phyloP scores from a whole-genome alignment of 2,797 vertebrate species.

The Graptemys geographica region DNA sequence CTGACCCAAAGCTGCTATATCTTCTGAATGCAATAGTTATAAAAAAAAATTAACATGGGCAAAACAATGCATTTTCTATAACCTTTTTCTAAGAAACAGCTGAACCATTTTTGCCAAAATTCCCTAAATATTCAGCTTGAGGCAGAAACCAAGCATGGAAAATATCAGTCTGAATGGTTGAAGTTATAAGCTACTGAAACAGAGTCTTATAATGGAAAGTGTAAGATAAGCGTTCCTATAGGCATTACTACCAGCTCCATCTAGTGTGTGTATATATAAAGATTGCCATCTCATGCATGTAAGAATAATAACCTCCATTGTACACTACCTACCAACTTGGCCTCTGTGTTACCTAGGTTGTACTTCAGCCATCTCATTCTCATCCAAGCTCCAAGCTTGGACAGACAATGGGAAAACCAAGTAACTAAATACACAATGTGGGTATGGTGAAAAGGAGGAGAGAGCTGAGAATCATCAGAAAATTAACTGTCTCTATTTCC shows the following conservation, averaged over 20 bases:
- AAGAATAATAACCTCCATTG: not conserved
- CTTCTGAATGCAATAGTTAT: not conserved
- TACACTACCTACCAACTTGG: not conserved
- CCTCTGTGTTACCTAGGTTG: not conserved
- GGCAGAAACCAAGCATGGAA: not conserved
- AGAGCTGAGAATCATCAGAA: not conserved
- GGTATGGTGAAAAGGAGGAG: not conserved
- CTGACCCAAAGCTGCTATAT: not conserved
- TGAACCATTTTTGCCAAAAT: not conserved
- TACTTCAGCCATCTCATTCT: not conserved
- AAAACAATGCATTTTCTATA: not conserved
- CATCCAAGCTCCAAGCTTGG: not conserved
- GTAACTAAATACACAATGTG: not conserved
- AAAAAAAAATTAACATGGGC: not conserved
- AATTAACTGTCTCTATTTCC: not conserved
- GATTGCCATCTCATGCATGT: not conserved
- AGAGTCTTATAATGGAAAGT: not conserved
- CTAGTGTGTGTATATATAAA: not conserved
- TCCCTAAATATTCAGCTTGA: not conserved
- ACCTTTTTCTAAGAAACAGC: not conserved
- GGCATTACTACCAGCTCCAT: not conserved
- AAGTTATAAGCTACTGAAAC: not conserved
- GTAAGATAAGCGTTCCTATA: not conserved
- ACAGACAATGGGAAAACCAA: not conserved
- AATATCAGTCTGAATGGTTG: not conserved